phyloP scores from a whole-genome alignment of 2,113 vertebrate genomes.

The Microtus pennsylvanicus region DNA sequence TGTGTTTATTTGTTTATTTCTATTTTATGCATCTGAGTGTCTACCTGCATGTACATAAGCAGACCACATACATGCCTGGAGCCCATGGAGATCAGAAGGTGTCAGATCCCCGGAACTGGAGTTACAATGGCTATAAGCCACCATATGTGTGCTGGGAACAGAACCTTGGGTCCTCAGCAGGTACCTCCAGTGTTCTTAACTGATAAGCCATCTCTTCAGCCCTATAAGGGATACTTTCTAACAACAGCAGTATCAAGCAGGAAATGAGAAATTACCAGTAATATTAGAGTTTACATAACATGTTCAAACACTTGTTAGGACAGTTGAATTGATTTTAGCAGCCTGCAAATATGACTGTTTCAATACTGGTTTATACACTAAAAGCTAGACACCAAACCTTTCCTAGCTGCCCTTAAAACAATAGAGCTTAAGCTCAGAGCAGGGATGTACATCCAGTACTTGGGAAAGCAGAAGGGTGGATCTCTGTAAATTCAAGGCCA shows the following conservation, averaged over 20 bases:
- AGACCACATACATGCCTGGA: not conserved
- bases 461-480: not conserved
- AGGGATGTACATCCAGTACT: not conserved
- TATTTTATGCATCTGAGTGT: not conserved
- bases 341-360: not conserved
- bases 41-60: not conserved
- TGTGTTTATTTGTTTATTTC: not conserved
- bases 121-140: not conserved
- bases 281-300: not conserved
- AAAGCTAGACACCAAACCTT: not conserved
- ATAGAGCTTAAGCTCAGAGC: not conserved
- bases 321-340: not conserved
- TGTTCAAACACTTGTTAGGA: not conserved
- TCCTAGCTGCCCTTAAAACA: not conserved
- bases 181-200: not conserved
- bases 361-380: not conserved
- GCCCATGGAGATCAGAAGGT: not conserved
- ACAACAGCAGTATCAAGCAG: not conserved
- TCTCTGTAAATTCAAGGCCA: not conserved
- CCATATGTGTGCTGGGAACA: not conserved
- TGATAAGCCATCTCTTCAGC: not conserved
- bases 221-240: not conserved
- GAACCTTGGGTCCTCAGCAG: not conserved
- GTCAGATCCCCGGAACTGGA: not conserved
- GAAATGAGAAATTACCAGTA: conserved; percentile 37